Conservation (phyloP, 2,888 invertebrate genomes). For the Drosophila vallismaia region DNA sequence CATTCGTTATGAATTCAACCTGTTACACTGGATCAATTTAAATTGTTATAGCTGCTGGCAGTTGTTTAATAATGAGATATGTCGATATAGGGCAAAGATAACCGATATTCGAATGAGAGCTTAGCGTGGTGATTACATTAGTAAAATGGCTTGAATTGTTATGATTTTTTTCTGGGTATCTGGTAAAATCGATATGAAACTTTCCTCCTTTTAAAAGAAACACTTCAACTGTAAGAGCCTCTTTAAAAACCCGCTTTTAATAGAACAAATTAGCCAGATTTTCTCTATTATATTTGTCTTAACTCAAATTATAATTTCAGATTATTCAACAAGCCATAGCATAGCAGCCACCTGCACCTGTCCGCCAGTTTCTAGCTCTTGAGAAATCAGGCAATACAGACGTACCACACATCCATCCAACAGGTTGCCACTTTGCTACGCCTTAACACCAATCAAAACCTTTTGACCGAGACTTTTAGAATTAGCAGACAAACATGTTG, state of each 20-base stretch:
- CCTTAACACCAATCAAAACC: slow-evolving; percentile 47
- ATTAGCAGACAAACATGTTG: slow-evolving; percentile 63
- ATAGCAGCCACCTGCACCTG: slow-evolving; percentile 24
- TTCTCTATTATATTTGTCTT: slow-evolving; percentile 6
- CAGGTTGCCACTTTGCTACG: slow-evolving; percentile 43
- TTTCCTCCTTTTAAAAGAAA: too few relatives aligned
- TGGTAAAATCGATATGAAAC: too few relatives aligned
- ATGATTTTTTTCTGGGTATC: not conserved
- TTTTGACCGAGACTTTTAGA: slow-evolving; percentile 64
- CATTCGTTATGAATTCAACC: slow-evolving; percentile 45
- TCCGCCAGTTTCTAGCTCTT: slow-evolving; percentile 17
- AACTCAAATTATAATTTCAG: slow-evolving; percentile 18
- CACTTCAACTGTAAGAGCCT: not conserved
- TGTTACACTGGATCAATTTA: slow-evolving; percentile 47
- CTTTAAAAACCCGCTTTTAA: not conserved
- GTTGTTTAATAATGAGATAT: slow-evolving; percentile 26
- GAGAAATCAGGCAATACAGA: slow-evolving; percentile 20
- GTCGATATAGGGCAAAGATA: slow-evolving; percentile 27
- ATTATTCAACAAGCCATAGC: slow-evolving; percentile 16
- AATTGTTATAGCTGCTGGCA: slow-evolving; percentile 28
- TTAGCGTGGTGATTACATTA: not conserved
- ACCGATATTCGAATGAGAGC: not conserved
- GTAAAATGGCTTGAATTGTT: not conserved
- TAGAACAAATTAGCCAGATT: slow-evolving; percentile 12
- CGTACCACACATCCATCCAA: slow-evolving; percentile 17